Evolutionary conservation across 2,888 invertebrate species (phyloP), one percentile per base, ranked within the genome.

Genomic region (Eulithis testata): DNA sequence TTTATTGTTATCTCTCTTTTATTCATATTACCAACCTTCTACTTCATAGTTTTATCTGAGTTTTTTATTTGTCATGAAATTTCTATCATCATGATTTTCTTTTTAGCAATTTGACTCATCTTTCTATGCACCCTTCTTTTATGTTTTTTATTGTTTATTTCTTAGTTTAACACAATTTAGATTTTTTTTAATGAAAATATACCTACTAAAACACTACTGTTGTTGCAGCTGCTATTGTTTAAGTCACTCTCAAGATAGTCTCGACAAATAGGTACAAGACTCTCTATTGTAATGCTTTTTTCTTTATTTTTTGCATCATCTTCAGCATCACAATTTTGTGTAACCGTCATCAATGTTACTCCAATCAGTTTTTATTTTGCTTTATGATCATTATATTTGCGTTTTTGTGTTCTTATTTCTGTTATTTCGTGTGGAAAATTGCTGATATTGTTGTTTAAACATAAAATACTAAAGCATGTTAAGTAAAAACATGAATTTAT

Each of bases 161-260:
- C 40, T 40, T 9, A 5, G 5, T 11, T 7, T 2, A 31, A 31
- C 21, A 37, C 37, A 40, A 9, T 40, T 40, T 6, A 11, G 8
- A 40, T 40, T 0, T 5, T 40, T 8, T 40, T 31, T 31, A 31
- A 31, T 31, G 31, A 4, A 31, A 31, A 40, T 40, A 80, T 85
- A 81, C 78, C 81, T 78, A 89, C 83, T 90, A 88, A 90, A 89
- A 68, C 54, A 71, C 71, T 68, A 68, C 81, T 84, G 77, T 91
- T 91, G 77, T 93, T 93, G 80, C 93, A 93, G 93, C 92, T 93
- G 93, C 92, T 93, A 92, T 93, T 93, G 93, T 81, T 90, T 93
- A 91, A 93, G 91, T 90, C 93, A 93, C 91, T 88, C 91, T 79
- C 87, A 87, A 89, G 91, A 91, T 86, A 89, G 85, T 75, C 86